Conservation (phyloP, 1,140 invertebrate genomes). For the Temnothorax nylanderi region DNA sequence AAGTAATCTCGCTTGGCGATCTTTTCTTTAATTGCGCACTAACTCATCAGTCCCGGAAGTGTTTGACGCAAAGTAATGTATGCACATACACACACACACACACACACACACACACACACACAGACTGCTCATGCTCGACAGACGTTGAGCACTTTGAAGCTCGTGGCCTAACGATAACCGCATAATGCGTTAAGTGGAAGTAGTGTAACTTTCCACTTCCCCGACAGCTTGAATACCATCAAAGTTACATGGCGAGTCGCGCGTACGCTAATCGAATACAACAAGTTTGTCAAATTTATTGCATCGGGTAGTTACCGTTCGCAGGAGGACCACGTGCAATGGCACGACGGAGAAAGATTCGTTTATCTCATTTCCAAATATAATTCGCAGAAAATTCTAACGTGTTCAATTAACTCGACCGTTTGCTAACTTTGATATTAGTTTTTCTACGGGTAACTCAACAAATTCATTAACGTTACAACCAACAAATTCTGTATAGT, state of each 20-base stretch:
- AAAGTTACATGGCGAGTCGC: slow-evolving; percentile 64
- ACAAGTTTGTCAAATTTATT: slow-evolving; percentile 72
- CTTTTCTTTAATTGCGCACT: slow-evolving; percentile 2
- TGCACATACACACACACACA: neutral
- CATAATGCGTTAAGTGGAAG: slow-evolving; percentile 68
- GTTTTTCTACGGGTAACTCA: neutral
- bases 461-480: slow-evolving; percentile 10
- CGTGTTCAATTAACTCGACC: slow-evolving; percentile 14
- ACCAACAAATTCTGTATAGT: neutral
- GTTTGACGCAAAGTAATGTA: slow-evolving; percentile 34
- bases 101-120: slow-evolving; percentile 2
- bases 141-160: slow-evolving; percentile 67
- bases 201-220: slow-evolving; percentile 71
- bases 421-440: neutral
- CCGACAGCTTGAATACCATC: slow-evolving; percentile 67
- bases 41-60: neutral
- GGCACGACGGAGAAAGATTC: slow-evolving; percentile 26
- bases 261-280: slow-evolving; percentile 70
- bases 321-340: slow-evolving; percentile 1
- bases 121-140: slow-evolving; percentile 44
- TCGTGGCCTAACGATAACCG: slow-evolving; percentile 52
- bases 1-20: neutral
- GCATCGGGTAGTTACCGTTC: slow-evolving; percentile 58
- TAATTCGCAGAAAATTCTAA: slow-evolving; percentile 24
- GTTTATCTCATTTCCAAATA: slow-evolving; percentile 24